Evolutionary conservation across 2,888 invertebrate species (phyloP), one percentile per base, ranked within the genome.

Genomic region (Dynastes hyllus): DNA sequence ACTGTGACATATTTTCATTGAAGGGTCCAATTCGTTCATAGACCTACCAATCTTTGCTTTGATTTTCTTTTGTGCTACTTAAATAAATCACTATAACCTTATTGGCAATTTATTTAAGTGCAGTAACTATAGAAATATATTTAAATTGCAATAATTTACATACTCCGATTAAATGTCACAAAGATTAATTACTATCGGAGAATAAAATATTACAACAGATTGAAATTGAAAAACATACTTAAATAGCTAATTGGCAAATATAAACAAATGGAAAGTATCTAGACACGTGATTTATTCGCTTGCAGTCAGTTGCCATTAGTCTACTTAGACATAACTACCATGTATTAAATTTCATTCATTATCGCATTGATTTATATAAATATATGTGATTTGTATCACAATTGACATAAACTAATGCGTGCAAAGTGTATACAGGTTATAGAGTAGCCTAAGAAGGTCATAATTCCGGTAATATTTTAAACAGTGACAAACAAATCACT

Each of bases 211-310:
- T 55, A 22, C 55, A 55, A n/a, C 55, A n/a, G 16, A 37, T 66
- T n/a, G 13, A 66, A 37, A 32, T 37, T 4, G 32, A 29, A 66
- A 11, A 55, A 22, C 55, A 16, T 16, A 45, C 45, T 55, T 13
- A 66, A 66, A 32, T n/a, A 66, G n/a, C 37, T 66, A 32, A 66
- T 37, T 66, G 13, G 65, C 37, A 5, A 55, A 66, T 13, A 66
- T 32, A 32, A 66, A 66, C 32, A 66, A 32, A n/a, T 66, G 65
- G 65, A 66, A 66, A 66, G 13, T 66, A 66, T 37, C 13, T 16
- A 37, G 6, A 66, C 65, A n/a, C 8, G 37, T 66, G 65, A 66
- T 66, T 66, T 66, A 66, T 66, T 66, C 27, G 65, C 3, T 13
- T 8, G n/a, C n/a, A 32, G 16, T 22, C 65, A 32, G 29, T 40